Evolutionary conservation across 2,888 invertebrate species (phyloP).

Genomic region (Linyphia triangularis): DNA sequence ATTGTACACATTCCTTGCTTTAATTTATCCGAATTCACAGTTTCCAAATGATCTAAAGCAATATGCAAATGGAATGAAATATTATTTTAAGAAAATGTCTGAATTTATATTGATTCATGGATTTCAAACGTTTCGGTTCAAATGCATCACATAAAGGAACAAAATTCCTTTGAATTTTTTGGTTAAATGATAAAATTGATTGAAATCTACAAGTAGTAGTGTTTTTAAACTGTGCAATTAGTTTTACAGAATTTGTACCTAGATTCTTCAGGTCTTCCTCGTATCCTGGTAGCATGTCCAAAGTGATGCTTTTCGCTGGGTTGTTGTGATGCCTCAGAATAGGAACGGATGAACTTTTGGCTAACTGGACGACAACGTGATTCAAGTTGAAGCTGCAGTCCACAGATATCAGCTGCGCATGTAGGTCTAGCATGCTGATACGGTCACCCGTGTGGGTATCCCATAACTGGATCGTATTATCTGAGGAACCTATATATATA

Average conservation of each 20-base stretch:
- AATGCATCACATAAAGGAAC: no score
- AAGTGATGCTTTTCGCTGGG: slow-evolving; percentile 83
- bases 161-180: no score
- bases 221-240: no score
- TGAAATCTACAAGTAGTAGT: no score
- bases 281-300: slow-evolving; percentile 76
- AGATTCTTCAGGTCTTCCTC: slow-evolving; percentile 61
- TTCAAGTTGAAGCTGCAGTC: slow-evolving; percentile 88
- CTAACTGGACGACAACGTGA: slow-evolving; percentile 87
- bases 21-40: no score
- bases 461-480: slow-evolving; percentile 80
- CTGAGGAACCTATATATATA: slow-evolving; percentile 78
- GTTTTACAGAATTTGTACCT: slow-evolving; percentile 39
- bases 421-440: slow-evolving; percentile 80
- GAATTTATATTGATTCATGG: no score
- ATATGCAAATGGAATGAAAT: no score
- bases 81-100: no score
- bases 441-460: slow-evolving; percentile 78
- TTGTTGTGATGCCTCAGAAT: slow-evolving; percentile 95
- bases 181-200: no score
- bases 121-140: no score
- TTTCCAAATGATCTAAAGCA: no score
- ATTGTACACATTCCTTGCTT: no score
- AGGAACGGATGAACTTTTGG: slow-evolving; percentile 88
- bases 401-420: slow-evolving; percentile 79